Conservation (phyloP, 2,888 invertebrate species). For the Ormia ochracea region DNA sequence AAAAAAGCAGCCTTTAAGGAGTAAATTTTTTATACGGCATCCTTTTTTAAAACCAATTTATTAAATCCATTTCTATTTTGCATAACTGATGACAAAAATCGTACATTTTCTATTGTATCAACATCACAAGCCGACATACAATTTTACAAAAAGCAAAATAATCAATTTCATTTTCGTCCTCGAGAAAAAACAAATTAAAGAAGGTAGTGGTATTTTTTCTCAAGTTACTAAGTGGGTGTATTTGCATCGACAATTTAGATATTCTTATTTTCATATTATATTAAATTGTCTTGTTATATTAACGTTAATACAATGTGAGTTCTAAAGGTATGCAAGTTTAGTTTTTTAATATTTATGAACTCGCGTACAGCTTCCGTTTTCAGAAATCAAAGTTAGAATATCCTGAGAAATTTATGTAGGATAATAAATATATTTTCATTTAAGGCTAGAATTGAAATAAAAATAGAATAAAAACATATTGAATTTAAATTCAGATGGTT, state of each 20-base stretch:
- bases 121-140: neutral
- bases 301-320: neutral
- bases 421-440: no score
- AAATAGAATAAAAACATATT: no score
- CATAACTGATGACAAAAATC: conserved; percentile 69
- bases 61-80: conserved; percentile 72
- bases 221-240: conserved; percentile 34
- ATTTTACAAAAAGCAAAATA: neutral
- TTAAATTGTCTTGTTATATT: conserved; percentile 32
- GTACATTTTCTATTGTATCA: conserved; percentile 32
- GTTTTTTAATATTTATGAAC: neutral
- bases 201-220: conserved; percentile 22
- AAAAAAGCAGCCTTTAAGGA: neutral
- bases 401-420: no score
- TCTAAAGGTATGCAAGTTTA: conserved; percentile 28
- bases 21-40: conserved; percentile 20
- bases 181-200: neutral
- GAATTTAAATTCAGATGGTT: no score
- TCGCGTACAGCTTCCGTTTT: neutral
- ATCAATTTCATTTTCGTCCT: neutral
- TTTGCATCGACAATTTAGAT: conserved; percentile 45
- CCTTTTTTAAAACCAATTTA: conserved; percentile 70
- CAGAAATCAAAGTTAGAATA: neutral
- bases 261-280: conserved; percentile 34
- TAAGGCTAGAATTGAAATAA: no score